Percentiles rank a stretch among this genome's conserved stretches.
Evolutionary conservation across 2,113 vertebrate species (phyloP).

Genomic region (Chascanopsetta lugubris): DNA sequence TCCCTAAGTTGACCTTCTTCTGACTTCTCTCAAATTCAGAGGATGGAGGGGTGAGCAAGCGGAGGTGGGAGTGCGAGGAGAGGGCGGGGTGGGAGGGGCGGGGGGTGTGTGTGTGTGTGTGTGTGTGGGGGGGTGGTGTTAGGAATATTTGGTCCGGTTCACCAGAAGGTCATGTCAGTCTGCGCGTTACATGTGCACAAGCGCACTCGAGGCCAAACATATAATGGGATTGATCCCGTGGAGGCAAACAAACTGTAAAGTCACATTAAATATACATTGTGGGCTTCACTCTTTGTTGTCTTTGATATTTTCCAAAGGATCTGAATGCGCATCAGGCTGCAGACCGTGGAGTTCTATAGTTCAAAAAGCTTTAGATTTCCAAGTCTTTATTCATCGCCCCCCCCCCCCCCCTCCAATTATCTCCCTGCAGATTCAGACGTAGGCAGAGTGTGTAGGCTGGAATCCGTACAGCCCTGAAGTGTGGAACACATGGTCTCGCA

Average conservation of each 20-base stretch:
- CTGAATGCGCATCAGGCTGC: slow-evolving; percentile 20
- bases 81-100: no score
- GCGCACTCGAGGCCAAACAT: background rate
- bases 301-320: background rate
- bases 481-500: slow-evolving; percentile 3
- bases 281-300: background rate
- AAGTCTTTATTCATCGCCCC: slow-evolving; percentile 15
- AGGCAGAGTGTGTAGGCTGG: slow-evolving; percentile 54
- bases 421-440: slow-evolving; percentile 44
- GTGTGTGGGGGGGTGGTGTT: background rate
- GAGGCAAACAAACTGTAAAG: background rate
- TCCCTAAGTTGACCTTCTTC: slow-evolving; percentile 54
- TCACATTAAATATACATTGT: no score
- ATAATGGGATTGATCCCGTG: background rate
- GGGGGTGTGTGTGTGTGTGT: no score
- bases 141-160: slow-evolving; percentile 34
- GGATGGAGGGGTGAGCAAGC: slow-evolving; percentile 24
- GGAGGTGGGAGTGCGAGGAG: slow-evolving; percentile 9
- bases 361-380: slow-evolving; percentile 16
- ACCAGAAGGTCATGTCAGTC: slow-evolving; percentile 56
- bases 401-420: slow-evolving; percentile 23
- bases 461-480: slow-evolving; percentile 33
- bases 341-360: slow-evolving; percentile 33
- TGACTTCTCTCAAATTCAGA: slow-evolving; percentile 57
- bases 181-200: slow-evolving; percentile 20